Conservation (phyloP, 2,113 vertebrate species). For the Trogon surrucura region DNA sequence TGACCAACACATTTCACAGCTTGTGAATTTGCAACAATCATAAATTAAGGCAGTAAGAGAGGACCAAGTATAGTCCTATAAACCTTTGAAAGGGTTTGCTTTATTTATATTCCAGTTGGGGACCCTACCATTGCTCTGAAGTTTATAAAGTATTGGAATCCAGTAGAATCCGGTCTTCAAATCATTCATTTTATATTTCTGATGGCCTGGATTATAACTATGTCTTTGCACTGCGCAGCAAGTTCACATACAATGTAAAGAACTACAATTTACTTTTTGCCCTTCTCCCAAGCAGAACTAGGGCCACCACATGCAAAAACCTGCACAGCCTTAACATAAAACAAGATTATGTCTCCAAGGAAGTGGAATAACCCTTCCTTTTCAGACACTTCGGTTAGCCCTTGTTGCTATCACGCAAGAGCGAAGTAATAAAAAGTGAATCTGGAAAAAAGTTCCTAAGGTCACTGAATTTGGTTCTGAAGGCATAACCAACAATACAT, state of each 20-base stretch:
- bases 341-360: not conserved
- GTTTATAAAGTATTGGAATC: not conserved
- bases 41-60: constrained; percentile 58
- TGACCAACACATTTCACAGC: constrained; percentile 65
- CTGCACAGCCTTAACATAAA: not conserved
- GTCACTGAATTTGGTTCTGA: not conserved
- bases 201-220: not conserved
- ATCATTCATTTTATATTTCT: not conserved
- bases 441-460: not conserved
- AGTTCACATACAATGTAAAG: not conserved
- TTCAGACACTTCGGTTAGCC: not conserved
- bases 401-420: not conserved
- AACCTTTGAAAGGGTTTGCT: constrained; percentile 33
- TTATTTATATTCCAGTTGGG: constrained; percentile 31
- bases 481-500: not conserved
- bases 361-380: not conserved
- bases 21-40: constrained; percentile 56
- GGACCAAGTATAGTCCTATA: not conserved
- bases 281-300: not conserved
- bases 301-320: not conserved
- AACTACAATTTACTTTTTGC: not conserved
- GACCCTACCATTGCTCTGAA: not conserved
- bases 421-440: not conserved
- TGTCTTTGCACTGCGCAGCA: not conserved
- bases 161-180: not conserved